phyloP scores from a whole-genome alignment of 2,888 invertebrate genomes.

The Suillia variegata region DNA sequence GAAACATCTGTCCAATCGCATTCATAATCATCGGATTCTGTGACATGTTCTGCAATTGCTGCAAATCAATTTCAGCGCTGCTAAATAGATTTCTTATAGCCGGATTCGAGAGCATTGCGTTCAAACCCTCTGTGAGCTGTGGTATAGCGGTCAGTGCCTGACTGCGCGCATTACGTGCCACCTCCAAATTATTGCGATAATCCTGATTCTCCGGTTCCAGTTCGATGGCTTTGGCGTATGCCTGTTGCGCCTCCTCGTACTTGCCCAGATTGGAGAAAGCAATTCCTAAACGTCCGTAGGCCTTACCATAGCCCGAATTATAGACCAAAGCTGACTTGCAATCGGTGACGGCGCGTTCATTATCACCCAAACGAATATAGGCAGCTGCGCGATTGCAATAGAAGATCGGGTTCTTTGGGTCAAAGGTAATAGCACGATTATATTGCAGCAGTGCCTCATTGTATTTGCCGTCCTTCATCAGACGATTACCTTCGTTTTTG shows the following conservation, averaged over 20 bases:
- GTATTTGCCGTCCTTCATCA: slow-evolving; percentile 85
- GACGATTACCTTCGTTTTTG: slow-evolving; percentile 85
- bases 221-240: slow-evolving; percentile 85
- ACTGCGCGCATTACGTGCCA: slow-evolving; percentile 68
- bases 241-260: slow-evolving; percentile 81
- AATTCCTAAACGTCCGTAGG: slow-evolving; percentile 86
- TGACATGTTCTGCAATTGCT: slow-evolving; percentile 46
- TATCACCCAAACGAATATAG: slow-evolving; percentile 84
- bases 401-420: slow-evolving; percentile 89
- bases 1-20: slow-evolving; percentile 44
- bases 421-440: slow-evolving; percentile 83
- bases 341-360: slow-evolving; percentile 84
- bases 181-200: slow-evolving; percentile 83
- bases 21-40: slow-evolving; percentile 52
- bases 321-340: slow-evolving; percentile 87
- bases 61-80: slow-evolving; percentile 50
- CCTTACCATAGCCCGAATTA: slow-evolving; percentile 92
- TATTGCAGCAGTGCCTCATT: slow-evolving; percentile 84
- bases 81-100: slow-evolving; percentile 48
- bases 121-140: slow-evolving; percentile 47
- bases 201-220: slow-evolving; percentile 92
- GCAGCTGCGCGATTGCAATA: slow-evolving; percentile 98
- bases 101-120: slow-evolving; percentile 52
- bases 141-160: slow-evolving; percentile 34
- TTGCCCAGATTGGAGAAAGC: slow-evolving; percentile 84